These are phyloP conservation scores for Phocoena sinus DNA, from an alignment of 2,113 vertebrate species.

Conservation along the genomic window DNA sequence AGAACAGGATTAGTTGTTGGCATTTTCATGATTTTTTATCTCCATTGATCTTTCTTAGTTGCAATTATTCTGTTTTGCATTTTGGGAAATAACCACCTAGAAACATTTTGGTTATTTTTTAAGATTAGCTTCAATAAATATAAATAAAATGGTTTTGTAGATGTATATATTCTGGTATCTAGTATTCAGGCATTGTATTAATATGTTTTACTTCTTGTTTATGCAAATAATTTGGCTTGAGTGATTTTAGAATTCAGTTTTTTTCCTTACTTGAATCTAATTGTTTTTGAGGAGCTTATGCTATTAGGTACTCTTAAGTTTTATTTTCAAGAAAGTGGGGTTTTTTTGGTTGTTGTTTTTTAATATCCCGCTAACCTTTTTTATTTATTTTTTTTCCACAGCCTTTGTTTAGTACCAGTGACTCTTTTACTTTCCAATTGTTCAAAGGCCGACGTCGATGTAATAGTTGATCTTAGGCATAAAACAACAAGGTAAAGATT, in stretches of 20 bases:
- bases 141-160: neutral
- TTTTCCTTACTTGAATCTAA: neutral
- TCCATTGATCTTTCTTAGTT: neutral
- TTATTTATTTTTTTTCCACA: constrained; percentile 67
- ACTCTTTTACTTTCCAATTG: constrained; percentile 94
- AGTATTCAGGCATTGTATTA: neutral
- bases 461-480: constrained; percentile 92
- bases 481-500: constrained; percentile 88
- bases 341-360: neutral
- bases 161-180: neutral
- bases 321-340: neutral
- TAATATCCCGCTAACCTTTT: neutral
- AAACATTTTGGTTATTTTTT: neutral
- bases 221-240: constrained; percentile 9
- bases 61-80: neutral
- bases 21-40: neutral
- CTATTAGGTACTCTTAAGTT: neutral
- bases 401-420: constrained; percentile 95
- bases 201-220: neutral
- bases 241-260: constrained; percentile 3
- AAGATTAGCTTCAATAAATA: neutral
- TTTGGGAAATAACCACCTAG: neutral
- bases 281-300: neutral
- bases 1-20: neutral
- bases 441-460: constrained; percentile 91